Conservation (phyloP, 2,888 invertebrate genomes). For the Athripsodes cinereus region DNA sequence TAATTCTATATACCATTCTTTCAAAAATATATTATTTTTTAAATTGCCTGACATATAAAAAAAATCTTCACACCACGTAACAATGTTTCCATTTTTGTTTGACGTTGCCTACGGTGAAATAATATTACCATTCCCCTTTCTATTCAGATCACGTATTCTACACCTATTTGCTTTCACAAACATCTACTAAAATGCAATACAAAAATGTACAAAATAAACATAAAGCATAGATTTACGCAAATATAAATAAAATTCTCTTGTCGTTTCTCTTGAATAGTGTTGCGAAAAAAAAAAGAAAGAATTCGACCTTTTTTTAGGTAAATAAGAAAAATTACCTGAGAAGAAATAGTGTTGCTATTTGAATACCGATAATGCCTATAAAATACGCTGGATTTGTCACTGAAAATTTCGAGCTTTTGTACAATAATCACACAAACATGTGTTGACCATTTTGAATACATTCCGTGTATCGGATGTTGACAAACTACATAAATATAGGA, state of each 20-base stretch:
- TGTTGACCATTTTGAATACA: too few species aligned
- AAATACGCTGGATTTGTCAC: too few species aligned
- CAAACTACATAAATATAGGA: too few species aligned
- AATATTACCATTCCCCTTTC: background rate
- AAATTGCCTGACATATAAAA: too few species aligned
- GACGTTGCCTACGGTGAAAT: background rate
- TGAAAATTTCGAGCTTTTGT: too few species aligned
- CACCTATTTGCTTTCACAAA: slow-evolving; percentile 11
- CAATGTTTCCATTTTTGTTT: background rate
- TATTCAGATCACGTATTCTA: slow-evolving; percentile 6
- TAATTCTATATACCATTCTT: too few species aligned
- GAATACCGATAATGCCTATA: too few species aligned
- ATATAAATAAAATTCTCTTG: background rate
- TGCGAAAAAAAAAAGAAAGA: background rate
- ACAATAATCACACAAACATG: too few species aligned
- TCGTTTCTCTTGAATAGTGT: background rate
- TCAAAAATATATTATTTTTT: too few species aligned
- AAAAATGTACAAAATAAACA: slow-evolving; percentile 1
- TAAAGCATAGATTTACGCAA: background rate
- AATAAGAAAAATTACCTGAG: too few species aligned
- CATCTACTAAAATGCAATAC: slow-evolving; percentile 1
- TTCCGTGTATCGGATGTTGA: too few species aligned
- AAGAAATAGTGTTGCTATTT: too few species aligned
- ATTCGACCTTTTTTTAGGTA: background rate
- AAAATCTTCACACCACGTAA: background rate